Evolutionary conservation across 2,888 invertebrate genomes (phyloP).

Genomic region (Ceraclea dissimilis): DNA sequence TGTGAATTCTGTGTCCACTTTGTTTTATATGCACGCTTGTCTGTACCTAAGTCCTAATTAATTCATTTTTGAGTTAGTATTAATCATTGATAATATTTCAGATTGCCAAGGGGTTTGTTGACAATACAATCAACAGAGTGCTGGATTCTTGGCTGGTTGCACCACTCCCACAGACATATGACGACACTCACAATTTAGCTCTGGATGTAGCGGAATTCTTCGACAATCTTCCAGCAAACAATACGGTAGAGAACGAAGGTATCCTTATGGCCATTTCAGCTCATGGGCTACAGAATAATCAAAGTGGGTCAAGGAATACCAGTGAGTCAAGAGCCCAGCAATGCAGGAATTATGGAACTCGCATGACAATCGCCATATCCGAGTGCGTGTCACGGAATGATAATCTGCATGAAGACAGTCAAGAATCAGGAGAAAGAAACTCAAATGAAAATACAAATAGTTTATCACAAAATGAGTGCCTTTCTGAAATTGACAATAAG

Average conservation of each 20-base stretch:
- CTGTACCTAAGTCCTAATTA: too few species aligned
- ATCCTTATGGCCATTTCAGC: conserved; percentile 68
- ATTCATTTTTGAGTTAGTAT: too few species aligned
- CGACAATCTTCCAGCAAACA: conserved; percentile 48
- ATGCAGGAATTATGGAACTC: conserved; percentile 3
- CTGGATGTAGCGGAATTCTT: conserved; percentile 48
- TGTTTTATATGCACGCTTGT: too few species aligned
- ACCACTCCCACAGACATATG: conserved; percentile 38
- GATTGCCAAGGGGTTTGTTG: conserved; percentile 57
- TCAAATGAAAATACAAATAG: neutral
- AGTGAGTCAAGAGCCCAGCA: conserved; percentile 3
- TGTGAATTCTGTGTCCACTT: too few species aligned
- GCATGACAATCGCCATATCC: conserved; percentile 8
- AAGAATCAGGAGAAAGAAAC: neutral
- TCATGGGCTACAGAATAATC: conserved; percentile 52
- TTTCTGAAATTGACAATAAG: neutral
- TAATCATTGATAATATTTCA: too few species aligned
- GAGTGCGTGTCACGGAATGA: conserved; percentile 6
- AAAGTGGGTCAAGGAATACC: conserved; percentile 4
- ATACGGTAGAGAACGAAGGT: conserved; percentile 61
- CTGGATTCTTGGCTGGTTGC: conserved; percentile 53
- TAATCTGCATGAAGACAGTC: neutral
- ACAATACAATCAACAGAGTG: conserved; percentile 63
- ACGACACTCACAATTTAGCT: conserved; percentile 31
- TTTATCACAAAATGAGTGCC: neutral